These are phyloP conservation scores for Nyctibius bracteatus DNA, from an alignment of 2,113 vertebrate species.

Conservation along the genomic window DNA sequence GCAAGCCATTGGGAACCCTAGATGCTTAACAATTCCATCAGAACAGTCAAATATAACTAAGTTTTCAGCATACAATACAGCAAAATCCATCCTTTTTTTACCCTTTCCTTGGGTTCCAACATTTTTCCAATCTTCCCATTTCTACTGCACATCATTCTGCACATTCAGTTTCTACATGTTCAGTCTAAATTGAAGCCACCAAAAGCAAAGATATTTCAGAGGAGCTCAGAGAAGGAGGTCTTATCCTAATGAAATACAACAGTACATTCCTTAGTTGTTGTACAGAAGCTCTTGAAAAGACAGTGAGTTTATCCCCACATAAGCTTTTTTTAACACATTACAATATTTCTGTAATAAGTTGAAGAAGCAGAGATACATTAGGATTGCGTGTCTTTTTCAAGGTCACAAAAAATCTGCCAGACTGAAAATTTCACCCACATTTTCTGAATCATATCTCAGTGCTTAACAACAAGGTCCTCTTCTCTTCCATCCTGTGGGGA, in stretches of 20 bases:
- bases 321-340: not conserved
- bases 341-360: not conserved
- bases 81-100: not conserved
- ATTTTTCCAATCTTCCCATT: not conserved
- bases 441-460: not conserved
- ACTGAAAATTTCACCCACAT: not conserved
- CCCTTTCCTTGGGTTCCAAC: not conserved
- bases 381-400: not conserved
- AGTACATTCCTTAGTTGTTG: not conserved
- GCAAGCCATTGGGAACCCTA: not conserved
- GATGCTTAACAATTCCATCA: not conserved
- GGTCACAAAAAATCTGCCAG: not conserved
- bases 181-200: not conserved
- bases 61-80: not conserved
- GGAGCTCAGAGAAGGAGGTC: not conserved
- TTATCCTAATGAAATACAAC: not conserved
- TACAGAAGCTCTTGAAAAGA: not conserved
- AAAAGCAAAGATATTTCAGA: not conserved
- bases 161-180: not conserved
- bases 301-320: not conserved
- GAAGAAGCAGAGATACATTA: not conserved
- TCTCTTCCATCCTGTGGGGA: not conserved
- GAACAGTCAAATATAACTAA: not conserved
- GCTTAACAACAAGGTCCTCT: not conserved
- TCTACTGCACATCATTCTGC: not conserved